A percentile compares a stretch with the other conserved stretches of the same genome.
Conservation (phyloP, 2,888 invertebrate genomes). For the Drosophila rubida region DNA sequence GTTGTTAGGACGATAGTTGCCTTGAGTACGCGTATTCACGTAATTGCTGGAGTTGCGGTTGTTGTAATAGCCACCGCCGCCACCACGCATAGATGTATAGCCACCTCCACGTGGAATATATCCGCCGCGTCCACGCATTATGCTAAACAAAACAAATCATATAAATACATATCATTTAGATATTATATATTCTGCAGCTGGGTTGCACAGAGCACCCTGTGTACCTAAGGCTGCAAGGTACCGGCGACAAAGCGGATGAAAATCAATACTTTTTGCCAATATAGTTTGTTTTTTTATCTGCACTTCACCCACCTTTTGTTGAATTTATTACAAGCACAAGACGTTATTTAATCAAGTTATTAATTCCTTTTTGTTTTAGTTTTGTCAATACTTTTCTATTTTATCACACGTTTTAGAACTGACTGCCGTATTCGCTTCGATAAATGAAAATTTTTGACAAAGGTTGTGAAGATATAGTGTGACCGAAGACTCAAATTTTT, state of each 20-base stretch:
- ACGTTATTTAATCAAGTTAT: background rate
- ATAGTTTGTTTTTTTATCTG: background rate
- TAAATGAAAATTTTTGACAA: conserved; percentile 48
- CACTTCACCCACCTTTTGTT: conserved; percentile 27
- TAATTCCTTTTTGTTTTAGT: background rate
- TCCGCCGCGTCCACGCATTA: conserved; percentile 80
- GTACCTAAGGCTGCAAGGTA: conserved; percentile 6
- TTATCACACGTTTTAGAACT: conserved; percentile 6
- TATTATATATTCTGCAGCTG: background rate
- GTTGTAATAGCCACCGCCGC: conserved; percentile 76
- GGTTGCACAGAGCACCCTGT: conserved; percentile 36
- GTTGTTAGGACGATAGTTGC: conserved; percentile 77
- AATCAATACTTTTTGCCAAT: conserved; percentile 43
- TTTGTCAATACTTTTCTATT: conserved; percentile 17
- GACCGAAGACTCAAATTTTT: conserved; percentile 23
- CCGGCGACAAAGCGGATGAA: conserved; percentile 37
- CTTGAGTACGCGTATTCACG: conserved; percentile 81
- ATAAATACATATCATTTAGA: background rate
- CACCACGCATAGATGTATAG: conserved; percentile 65
- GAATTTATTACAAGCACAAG: background rate
- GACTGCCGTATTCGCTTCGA: background rate
- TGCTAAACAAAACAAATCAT: conserved; percentile 25
- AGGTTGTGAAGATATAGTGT: background rate
- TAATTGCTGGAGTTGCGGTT: conserved; percentile 75
- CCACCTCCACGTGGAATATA: conserved; percentile 79